These are phyloP conservation scores for Pheosia gnoma DNA, from an alignment of 2,888 invertebrate genomes.

Conservation along the genomic window DNA sequence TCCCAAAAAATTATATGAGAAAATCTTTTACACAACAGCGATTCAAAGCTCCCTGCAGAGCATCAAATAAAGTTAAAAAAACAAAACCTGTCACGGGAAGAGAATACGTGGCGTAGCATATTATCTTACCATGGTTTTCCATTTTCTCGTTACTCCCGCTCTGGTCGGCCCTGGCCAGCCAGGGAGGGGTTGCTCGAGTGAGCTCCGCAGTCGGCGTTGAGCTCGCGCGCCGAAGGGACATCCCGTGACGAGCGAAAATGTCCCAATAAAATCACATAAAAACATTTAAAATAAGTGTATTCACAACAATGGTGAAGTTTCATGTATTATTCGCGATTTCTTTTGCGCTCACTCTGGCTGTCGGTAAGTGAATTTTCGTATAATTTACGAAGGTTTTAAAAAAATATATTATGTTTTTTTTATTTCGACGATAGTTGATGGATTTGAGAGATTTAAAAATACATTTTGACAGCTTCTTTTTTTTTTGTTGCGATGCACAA, in stretches of 20 bases:
- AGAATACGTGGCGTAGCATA: too few species aligned
- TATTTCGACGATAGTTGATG: too few species aligned
- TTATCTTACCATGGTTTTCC: not conserved
- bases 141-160: conserved; percentile 16
- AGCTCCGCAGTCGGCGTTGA: conserved; percentile 44
- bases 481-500: too few species aligned
- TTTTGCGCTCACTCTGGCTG: conserved; percentile 59
- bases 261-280: conserved; percentile 39
- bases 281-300: conserved; percentile 44
- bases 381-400: too few species aligned
- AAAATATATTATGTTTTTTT: too few species aligned
- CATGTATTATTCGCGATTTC: conserved; percentile 58
- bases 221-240: conserved; percentile 52
- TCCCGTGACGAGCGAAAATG: conserved; percentile 36
- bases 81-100: too few species aligned
- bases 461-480: too few species aligned
- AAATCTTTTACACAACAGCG: too few species aligned
- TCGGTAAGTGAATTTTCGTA: conserved; percentile 55
- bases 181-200: conserved; percentile 8
- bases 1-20: too few species aligned
- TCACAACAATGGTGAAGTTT: conserved; percentile 61
- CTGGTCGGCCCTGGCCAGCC: conserved; percentile 12
- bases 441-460: too few species aligned
- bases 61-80: too few species aligned
- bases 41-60: too few species aligned